Conservation (phyloP, 2,888 invertebrate genomes). For the Polyploca ridens region DNA sequence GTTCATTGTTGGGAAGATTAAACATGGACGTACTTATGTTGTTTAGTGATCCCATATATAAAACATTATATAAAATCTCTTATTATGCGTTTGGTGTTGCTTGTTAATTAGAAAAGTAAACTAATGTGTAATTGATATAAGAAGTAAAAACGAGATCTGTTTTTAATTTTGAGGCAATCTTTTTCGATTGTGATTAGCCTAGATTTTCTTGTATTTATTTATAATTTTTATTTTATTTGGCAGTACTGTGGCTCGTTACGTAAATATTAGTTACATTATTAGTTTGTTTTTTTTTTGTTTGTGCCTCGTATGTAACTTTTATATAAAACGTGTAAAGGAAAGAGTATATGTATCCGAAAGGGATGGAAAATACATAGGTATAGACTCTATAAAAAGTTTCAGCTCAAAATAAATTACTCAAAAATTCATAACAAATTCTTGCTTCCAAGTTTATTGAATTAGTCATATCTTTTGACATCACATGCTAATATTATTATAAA, state of each 20-base stretch:
- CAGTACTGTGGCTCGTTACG: constrained; percentile 8
- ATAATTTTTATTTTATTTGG: background rate
- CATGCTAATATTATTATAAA: too few relatives aligned
- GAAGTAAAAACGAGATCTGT: constrained; percentile 8
- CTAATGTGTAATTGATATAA: constrained; percentile 7
- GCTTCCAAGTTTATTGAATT: too few relatives aligned
- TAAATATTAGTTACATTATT: constrained; percentile 11
- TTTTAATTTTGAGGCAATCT: constrained; percentile 1
- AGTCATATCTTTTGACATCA: too few relatives aligned
- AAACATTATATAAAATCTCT: background rate
- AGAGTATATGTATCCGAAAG: too few relatives aligned
- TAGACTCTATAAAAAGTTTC: too few relatives aligned
- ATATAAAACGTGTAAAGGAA: too few relatives aligned
- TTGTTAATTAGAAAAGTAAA: background rate
- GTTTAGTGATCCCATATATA: background rate
- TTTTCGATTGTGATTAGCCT: constrained; percentile 12
- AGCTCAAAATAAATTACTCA: too few relatives aligned
- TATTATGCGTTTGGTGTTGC: background rate
- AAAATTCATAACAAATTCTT: too few relatives aligned
- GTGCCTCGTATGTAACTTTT: too few relatives aligned
- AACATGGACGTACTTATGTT: constrained; percentile 4
- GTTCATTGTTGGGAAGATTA: constrained; percentile 1
- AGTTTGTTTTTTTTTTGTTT: constrained; percentile 18
- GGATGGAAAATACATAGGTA: too few relatives aligned
- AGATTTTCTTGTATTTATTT: background rate